phyloP scores from a whole-genome alignment of 2,888 invertebrate genomes.

The Cephalotes varians region DNA sequence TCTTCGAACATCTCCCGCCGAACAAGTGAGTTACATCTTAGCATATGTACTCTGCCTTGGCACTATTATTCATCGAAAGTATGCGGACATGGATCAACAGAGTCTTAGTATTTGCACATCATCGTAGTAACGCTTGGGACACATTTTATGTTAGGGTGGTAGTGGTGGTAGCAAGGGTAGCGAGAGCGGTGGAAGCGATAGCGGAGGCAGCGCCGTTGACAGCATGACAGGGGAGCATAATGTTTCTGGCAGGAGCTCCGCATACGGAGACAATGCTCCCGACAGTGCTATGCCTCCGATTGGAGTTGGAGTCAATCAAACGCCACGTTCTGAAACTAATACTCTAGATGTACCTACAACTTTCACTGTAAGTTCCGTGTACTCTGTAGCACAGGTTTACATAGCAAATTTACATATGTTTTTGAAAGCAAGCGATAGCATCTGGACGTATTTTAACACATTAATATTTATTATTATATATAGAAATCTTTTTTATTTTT shows the following conservation, averaged over 20 bases:
- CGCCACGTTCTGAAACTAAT: conserved; percentile 87
- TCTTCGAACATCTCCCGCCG: conserved; percentile 93
- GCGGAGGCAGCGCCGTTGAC: conserved; percentile 96
- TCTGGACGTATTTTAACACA: neutral
- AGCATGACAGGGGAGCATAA: conserved; percentile 95
- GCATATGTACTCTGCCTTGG: conserved; percentile 9
- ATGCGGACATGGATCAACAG: conserved; percentile 38
- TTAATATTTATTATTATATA: conserved; percentile 4
- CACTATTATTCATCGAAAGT: conserved; percentile 26
- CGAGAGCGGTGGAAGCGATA: conserved; percentile 91
- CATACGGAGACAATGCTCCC: conserved; percentile 92
- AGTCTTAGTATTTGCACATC: conserved; percentile 44
- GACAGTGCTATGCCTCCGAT: conserved; percentile 85
- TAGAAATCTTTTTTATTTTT: neutral
- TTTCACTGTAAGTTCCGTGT: conserved; percentile 82
- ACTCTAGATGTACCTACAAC: conserved; percentile 86
- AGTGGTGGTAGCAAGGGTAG: conserved; percentile 87
- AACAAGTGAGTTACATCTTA: conserved; percentile 87
- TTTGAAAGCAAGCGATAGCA: conserved; percentile 8
- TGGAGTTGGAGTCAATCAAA: conserved; percentile 84
- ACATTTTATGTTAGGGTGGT: conserved; percentile 78
- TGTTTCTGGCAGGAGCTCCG: conserved; percentile 97
- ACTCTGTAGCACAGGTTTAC: conserved; percentile 60
- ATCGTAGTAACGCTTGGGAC: conserved; percentile 68
- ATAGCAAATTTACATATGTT: conserved; percentile 26